Conservation (phyloP, 2,888 invertebrate genomes). For the Cephus runcator region DNA sequence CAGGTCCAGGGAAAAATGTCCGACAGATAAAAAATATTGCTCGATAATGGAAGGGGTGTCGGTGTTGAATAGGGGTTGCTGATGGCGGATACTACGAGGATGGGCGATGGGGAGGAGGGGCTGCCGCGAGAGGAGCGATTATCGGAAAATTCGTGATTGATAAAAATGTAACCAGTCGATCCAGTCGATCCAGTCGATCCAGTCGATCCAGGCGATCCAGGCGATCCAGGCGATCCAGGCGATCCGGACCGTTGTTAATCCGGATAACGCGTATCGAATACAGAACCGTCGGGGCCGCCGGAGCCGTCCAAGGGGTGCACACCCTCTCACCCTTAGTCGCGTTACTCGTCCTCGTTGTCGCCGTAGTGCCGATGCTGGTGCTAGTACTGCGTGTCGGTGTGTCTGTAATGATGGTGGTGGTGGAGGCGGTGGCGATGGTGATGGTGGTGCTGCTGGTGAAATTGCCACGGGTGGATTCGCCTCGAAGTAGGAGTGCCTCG, state of each 20-base stretch:
- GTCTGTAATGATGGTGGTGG: too few species aligned
- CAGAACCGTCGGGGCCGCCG: slow-evolving; percentile 13
- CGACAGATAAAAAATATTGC: slow-evolving; percentile 12
- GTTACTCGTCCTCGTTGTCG: neutral
- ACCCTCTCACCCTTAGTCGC: neutral
- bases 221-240: slow-evolving; percentile 8
- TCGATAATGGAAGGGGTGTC: slow-evolving; percentile 10
- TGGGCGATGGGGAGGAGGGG: slow-evolving; percentile 9
- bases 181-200: neutral
- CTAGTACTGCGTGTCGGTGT: too few species aligned
- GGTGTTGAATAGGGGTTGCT: slow-evolving; percentile 7
- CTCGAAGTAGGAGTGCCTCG: too few species aligned
- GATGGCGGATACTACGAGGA: slow-evolving; percentile 10
- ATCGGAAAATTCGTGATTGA: slow-evolving; percentile 33
- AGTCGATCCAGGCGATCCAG: neutral
- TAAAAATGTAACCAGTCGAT: slow-evolving; percentile 22
- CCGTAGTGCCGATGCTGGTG: too few species aligned
- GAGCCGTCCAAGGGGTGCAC: neutral
- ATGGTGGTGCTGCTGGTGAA: too few species aligned
- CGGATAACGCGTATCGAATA: slow-evolving; percentile 29
- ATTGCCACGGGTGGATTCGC: too few species aligned
- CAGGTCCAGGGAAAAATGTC: slow-evolving; percentile 7
- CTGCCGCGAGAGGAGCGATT: slow-evolving; percentile 22
- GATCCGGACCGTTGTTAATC: slow-evolving; percentile 23
- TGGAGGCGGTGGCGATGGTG: too few species aligned